Percentiles rank a stretch among this genome's conserved stretches.
Evolutionary conservation across 2,888 invertebrate species (phyloP).

Genomic region (Danaus chrysippus): DNA sequence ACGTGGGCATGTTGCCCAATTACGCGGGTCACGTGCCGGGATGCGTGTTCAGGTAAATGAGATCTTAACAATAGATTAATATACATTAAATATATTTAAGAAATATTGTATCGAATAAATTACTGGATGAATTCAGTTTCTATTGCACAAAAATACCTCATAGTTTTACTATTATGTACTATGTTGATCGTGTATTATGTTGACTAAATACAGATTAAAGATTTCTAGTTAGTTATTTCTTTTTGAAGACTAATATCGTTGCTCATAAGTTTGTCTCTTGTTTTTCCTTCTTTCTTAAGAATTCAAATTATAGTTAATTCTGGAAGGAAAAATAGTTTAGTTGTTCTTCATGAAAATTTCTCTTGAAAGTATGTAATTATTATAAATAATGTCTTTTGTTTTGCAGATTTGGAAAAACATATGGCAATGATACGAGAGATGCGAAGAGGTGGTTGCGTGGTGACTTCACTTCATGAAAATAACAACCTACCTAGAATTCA

Average conservation of each 20-base stretch:
- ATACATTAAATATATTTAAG: not conserved
- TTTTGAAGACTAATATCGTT: too few relatives aligned
- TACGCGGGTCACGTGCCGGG: slow-evolving; percentile 90
- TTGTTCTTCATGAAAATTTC: not conserved
- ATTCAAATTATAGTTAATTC: too few relatives aligned
- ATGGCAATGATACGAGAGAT: slow-evolving; percentile 85
- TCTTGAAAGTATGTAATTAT: not conserved
- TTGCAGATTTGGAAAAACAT: slow-evolving; percentile 85
- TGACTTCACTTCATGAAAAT: slow-evolving; percentile 70
- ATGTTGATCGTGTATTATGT: too few relatives aligned
- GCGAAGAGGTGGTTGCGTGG: slow-evolving; percentile 86
- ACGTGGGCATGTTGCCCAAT: slow-evolving; percentile 86
- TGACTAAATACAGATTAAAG: too few relatives aligned
- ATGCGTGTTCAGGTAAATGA: slow-evolving; percentile 80
- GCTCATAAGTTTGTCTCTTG: too few relatives aligned
- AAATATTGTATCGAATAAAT: too few relatives aligned
- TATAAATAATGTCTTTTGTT: slow-evolving; percentile 5
- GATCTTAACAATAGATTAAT: not conserved
- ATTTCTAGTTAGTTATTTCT: too few relatives aligned
- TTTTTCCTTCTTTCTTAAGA: too few relatives aligned
- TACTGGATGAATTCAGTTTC: too few relatives aligned
- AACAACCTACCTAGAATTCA: not conserved
- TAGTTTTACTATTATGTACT: too few relatives aligned
- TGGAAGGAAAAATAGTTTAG: too few relatives aligned
- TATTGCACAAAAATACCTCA: too few relatives aligned